phyloP scores from a whole-genome alignment of 2,888 invertebrate genomes.

The Sinelater perroti region DNA sequence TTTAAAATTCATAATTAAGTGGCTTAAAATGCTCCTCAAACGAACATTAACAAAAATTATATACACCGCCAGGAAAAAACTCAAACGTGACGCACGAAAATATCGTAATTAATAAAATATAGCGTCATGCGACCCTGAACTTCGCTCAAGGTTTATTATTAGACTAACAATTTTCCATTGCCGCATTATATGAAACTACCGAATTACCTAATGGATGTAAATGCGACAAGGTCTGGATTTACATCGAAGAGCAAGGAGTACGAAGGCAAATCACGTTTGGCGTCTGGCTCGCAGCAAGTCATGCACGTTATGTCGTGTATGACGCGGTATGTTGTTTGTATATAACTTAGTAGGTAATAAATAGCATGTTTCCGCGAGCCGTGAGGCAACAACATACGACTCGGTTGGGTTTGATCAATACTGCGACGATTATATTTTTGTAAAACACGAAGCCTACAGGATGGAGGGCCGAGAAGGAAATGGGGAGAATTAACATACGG shows the following conservation, averaged over 20 bases:
- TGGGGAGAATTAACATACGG: conserved; percentile 29
- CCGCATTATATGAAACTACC: conserved; percentile 14
- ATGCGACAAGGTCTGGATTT: conserved; percentile 9
- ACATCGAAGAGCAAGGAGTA: conserved; percentile 4
- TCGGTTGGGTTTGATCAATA: conserved; percentile 29
- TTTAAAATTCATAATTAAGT: conserved; percentile 11
- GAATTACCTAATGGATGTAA: conserved; percentile 9
- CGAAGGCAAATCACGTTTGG: conserved; percentile 22
- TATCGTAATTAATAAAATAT: conserved; percentile 24
- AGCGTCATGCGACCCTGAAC: conserved; percentile 18
- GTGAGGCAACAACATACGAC: conserved; percentile 25
- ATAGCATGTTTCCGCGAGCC: conserved; percentile 28
- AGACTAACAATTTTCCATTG: conserved; percentile 14
- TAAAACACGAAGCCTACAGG: conserved; percentile 15
- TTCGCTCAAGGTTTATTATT: conserved; percentile 25
- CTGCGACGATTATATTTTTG: conserved; percentile 25
- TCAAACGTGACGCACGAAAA: not conserved
- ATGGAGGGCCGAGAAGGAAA: conserved; percentile 24
- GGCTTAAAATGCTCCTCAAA: not conserved
- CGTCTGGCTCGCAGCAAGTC: conserved; percentile 19
- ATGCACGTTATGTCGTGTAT: conserved; percentile 21
- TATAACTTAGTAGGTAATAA: conserved; percentile 27
- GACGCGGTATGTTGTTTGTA: conserved; percentile 26
- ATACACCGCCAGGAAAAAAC: not conserved
- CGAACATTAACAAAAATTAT: conserved; percentile 16